These are phyloP conservation scores for Bruchidius siliquastri DNA, from an alignment of 2,888 invertebrate genomes.

Conservation along the genomic window DNA sequence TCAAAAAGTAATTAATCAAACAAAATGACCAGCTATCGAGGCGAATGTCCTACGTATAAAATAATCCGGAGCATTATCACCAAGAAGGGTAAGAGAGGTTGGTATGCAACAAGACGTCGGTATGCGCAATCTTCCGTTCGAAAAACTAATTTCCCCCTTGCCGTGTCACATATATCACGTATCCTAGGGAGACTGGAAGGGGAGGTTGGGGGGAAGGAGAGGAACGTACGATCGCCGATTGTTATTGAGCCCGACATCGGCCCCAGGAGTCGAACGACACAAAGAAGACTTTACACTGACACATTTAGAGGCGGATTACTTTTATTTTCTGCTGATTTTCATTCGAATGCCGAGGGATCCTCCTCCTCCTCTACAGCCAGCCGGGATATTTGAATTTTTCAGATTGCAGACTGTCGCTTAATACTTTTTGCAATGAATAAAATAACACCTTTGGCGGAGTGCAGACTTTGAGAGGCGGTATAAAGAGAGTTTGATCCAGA, in stretches of 20 bases:
- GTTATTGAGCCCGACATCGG: constrained; percentile 35
- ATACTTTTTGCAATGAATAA: not conserved
- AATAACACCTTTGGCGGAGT: not conserved
- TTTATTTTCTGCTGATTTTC: constrained; percentile 40
- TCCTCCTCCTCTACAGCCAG: constrained; percentile 9
- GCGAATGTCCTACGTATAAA: too few species aligned
- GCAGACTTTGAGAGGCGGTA: not conserved
- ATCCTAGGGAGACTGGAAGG: constrained; percentile 14
- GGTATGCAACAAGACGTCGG: constrained; percentile 17
- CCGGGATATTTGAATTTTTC: not conserved
- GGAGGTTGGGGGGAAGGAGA: constrained; percentile 10
- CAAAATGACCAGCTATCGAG: too few species aligned
- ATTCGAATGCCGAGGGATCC: not conserved
- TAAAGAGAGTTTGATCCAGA: too few species aligned
- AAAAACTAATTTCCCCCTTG: constrained; percentile 47
- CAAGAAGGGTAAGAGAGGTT: constrained; percentile 8
- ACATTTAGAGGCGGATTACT: constrained; percentile 50
- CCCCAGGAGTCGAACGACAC: constrained; percentile 40
- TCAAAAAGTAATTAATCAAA: too few species aligned
- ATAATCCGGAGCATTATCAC: constrained; percentile 7
- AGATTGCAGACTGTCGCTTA: not conserved
- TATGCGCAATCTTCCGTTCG: constrained; percentile 31
- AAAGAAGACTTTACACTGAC: constrained; percentile 51
- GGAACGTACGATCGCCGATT: constrained; percentile 37
- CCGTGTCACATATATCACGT: constrained; percentile 50